Percentiles rank a stretch among this genome's conserved stretches.
These are phyloP conservation scores for Craseonycteris thonglongyai DNA, from an alignment of 2,113 vertebrate species.

Conservation along the genomic window DNA sequence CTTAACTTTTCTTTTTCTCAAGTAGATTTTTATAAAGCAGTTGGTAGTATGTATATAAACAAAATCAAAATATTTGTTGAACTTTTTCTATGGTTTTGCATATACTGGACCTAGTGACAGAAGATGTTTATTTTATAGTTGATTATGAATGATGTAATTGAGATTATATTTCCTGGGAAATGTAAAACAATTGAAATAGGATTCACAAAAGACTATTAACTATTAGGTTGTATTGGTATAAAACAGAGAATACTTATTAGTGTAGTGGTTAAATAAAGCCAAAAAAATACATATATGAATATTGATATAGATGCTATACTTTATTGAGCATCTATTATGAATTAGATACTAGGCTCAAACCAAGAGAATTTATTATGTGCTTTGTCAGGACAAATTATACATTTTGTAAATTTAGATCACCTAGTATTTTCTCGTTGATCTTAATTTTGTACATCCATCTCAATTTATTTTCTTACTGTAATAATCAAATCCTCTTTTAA, in stretches of 20 bases:
- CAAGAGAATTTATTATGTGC: background rate
- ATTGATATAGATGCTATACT: background rate
- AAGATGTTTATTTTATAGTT: constrained; percentile 50
- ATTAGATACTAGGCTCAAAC: background rate
- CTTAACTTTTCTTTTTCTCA: constrained; percentile 14
- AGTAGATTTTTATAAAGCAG: constrained; percentile 25
- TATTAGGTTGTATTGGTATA: background rate
- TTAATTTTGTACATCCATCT: too few species aligned
- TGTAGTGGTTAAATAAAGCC: background rate
- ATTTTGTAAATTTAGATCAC: background rate
- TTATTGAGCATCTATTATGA: background rate
- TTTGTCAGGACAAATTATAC: background rate
- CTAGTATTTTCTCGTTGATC: background rate
- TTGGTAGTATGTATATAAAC: constrained; percentile 15
- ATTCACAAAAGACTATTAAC: background rate
- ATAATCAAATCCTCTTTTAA: background rate
- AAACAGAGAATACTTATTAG: background rate
- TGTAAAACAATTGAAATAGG: background rate
- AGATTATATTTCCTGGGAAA: constrained; percentile 20
- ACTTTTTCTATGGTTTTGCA: constrained; percentile 27
- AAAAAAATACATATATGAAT: background rate
- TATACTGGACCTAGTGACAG: background rate
- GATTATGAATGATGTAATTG: constrained; percentile 2
- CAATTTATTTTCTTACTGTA: background rate
- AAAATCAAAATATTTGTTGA: constrained; percentile 62